Evolutionary conservation across 2,113 vertebrate genomes (phyloP).

Genomic region (Arizona elegans): DNA sequence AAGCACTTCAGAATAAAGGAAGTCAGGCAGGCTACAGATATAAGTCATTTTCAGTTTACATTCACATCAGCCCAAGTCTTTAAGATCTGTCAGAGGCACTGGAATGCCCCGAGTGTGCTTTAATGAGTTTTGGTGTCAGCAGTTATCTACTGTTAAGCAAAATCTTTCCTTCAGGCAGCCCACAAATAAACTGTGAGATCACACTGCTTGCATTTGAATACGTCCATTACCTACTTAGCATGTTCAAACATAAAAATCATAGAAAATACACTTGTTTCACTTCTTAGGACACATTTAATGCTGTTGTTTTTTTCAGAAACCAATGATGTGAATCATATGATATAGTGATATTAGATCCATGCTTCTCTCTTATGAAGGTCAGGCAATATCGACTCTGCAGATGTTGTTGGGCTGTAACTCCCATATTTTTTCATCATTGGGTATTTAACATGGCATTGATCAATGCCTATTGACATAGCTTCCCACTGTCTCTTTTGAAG

Average conservation of each 20-base stretch:
- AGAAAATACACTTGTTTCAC: not conserved
- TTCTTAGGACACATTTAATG: not conserved
- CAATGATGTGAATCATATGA: not conserved
- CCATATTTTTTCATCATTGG: not conserved
- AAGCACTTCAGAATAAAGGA: not conserved
- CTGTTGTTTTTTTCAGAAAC: not conserved
- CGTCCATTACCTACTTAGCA: not conserved
- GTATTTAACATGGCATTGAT: not conserved
- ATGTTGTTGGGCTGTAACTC: not conserved
- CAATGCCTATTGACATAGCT: not conserved
- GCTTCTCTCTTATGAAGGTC: not conserved
- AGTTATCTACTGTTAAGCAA: not conserved
- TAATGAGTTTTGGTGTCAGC: not conserved
- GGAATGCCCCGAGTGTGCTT: not conserved
- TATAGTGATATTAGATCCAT: not conserved
- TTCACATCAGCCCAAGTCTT: not conserved
- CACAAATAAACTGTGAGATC: not conserved
- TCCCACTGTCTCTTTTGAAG: not conserved
- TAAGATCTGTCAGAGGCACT: not conserved
- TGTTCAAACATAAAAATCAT: not conserved
- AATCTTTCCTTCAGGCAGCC: not conserved
- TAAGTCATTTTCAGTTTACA: not conserved
- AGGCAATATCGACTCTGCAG: not conserved
- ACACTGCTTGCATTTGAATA: not conserved
- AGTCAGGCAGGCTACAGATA: not conserved